Base-by-base conservation (phyloP, 2,888 invertebrate species). In the Gisinianus flammeolus region DNA sequence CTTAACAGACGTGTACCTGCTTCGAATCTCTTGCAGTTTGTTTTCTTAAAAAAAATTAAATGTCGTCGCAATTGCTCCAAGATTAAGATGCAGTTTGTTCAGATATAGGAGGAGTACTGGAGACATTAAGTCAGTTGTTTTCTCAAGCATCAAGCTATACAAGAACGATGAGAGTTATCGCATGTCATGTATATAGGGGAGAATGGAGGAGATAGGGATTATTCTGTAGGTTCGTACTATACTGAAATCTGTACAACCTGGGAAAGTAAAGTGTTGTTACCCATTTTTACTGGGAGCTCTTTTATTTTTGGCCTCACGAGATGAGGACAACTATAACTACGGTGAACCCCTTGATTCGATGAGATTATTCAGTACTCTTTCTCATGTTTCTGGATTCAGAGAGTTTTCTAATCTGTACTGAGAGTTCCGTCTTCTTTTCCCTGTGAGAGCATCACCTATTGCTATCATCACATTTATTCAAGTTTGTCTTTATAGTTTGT, bases 241-340 rank as follows among this genome's bases (percentile, higher is more conserved):
- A 19, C 19, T 44, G 28, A 26, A 26, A 16, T 3, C n/a, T 73
- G 28, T 35, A 19, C 35, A 74, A 66, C 44, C 44, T 66, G 52
- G 66, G 35, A 74, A 35, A 58, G 58, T 31, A 58, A 19, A 67
- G 67, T 56, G 54, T 22, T 72, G 56, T 72, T 62, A 62, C 44
- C 28, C 44, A 74, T 66, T 77, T 77, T 78, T 69, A 24, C 67
- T 66, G 76, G 76, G 78, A 80, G 80, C 77, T 75, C 76, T 78
- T 79, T 80, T 80, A 80, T 80, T 80, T 80, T 80, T 80, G 80
- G 80, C 77, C 72, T 67, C 74, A 19, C n/a, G 68, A 75, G 75
- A 72, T 78, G 72, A 78, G 72, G 72, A 76, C 67, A 72, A 72
- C 75, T 56, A 64, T 72, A 64, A 68, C 80, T 72, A 62, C 35